Base-by-base conservation (phyloP, 53 echinoderm and acorn worm genomes). In the Paracentrotus lividus region DNA sequence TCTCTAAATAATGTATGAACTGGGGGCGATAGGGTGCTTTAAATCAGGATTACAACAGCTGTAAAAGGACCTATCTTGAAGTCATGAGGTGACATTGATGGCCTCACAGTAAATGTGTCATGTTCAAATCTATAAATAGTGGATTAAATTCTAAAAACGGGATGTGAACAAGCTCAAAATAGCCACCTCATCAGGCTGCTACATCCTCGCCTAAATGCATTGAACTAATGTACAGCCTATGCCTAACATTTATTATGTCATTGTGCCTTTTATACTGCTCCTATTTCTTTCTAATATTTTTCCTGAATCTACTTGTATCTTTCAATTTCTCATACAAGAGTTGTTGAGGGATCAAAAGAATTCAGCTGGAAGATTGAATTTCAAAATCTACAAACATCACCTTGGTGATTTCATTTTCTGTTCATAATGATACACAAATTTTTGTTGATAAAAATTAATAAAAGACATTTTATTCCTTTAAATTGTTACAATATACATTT, bases 121-220 rank as follows among this genome's bases (percentile, higher is more conserved):
- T 72, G 72, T 72, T 72, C 72, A 72, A 18, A 38, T 72, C 36
- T 72, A 36, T 72, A 72, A 72, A 72, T 36, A 66, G 32, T 66
- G 66, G 66, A 66, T 66, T 31, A 36, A 21, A 72, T 38, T 40
- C 72, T 72, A 72, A 72, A 72, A 72, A 72, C 16, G 14, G 72
- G 40, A 72, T 61, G 40, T 72, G 36, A 72, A 40, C 72, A 38
- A 15, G 21, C 72, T 40, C 10, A 72, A 72, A 72, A 72, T 72
- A 72, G 72, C 40, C 36, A 40, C 8, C 20, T 64, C 31, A 32
- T 40, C 40, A 36, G 20, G 33, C 32, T 16, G 72, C 27, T 38
- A 72, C 72, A 40, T 72, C 72, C 40, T 40, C 18, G 40, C 0
- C 27, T 64, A 9, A 64, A 64, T 27, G 64, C 13, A 64, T 31